phyloP scores from a whole-genome alignment of 2,797 vertebrate species.

The Gambelia wislizenii region DNA sequence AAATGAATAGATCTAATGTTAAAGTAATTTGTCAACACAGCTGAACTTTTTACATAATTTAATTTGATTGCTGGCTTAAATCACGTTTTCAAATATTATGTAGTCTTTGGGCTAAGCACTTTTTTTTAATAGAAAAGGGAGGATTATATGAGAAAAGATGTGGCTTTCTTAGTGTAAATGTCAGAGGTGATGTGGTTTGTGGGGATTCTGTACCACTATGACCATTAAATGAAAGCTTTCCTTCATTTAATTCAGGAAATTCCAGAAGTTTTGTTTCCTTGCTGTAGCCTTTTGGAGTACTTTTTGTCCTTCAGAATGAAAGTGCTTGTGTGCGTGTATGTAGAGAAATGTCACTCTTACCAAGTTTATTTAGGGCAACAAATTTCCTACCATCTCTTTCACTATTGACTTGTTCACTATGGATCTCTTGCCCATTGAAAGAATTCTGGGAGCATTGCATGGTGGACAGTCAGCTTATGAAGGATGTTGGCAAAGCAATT shows the following conservation, averaged over 20 bases:
- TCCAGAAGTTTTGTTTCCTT: neutral
- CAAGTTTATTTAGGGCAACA: neutral
- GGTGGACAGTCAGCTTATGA: neutral
- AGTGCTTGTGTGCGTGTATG: neutral
- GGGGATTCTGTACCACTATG: neutral
- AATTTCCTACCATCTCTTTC: neutral
- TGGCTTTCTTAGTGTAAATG: neutral
- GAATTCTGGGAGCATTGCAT: neutral
- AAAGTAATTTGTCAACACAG: conserved; percentile 11
- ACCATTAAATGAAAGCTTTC: neutral
- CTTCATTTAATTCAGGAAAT: neutral
- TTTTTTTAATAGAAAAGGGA: neutral
- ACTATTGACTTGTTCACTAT: neutral
- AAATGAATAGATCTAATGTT: neutral
- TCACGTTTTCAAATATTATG: neutral
- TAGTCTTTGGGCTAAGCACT: neutral
- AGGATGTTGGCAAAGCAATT: too few species aligned
- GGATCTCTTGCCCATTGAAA: neutral
- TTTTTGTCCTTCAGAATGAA: conserved; percentile 1
- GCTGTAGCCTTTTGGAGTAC: neutral
- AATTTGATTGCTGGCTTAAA: conserved; percentile 11
- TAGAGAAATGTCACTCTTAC: neutral
- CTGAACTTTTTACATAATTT: conserved; percentile 14
- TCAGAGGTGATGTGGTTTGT: neutral
- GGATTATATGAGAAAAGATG: neutral